phyloP scores from a whole-genome alignment of 23 tunicate species.

The Ascidia mentula region DNA sequence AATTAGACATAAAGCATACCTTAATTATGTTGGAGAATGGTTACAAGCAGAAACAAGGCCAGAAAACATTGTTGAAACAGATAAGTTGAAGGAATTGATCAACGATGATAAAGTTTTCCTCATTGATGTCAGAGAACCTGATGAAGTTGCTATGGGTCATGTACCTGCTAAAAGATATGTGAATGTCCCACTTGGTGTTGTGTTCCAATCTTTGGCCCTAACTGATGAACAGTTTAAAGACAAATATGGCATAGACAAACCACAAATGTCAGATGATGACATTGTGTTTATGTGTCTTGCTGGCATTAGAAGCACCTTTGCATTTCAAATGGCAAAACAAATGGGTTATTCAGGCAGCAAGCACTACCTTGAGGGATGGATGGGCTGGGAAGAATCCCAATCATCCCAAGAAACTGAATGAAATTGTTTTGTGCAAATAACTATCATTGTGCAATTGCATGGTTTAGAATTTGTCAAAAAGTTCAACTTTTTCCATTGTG shows the following conservation, averaged over 20 bases:
- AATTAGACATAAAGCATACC: no score
- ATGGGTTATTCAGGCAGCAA: slow-evolving; percentile 50
- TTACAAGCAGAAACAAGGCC: slow-evolving; percentile 23
- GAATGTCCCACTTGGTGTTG: slow-evolving; percentile 50
- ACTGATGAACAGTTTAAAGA: slow-evolving; percentile 55
- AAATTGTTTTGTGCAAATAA: no score
- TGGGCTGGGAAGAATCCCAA: slow-evolving; percentile 34
- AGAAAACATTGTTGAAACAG: slow-evolving; percentile 27
- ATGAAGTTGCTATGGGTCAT: slow-evolving; percentile 67
- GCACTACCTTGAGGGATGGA: slow-evolving; percentile 74
- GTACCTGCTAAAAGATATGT: slow-evolving; percentile 59
- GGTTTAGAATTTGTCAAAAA: no score
- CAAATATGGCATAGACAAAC: slow-evolving; percentile 43
- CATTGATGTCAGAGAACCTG: slow-evolving; percentile 73
- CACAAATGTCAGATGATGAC: slow-evolving; percentile 29
- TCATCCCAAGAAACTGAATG: neutral
- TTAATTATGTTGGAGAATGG: slow-evolving; percentile 10
- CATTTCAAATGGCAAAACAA: slow-evolving; percentile 47
- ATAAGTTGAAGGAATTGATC: slow-evolving; percentile 44
- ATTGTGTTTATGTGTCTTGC: slow-evolving; percentile 64
- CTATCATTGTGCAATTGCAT: no score
- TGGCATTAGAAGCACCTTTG: slow-evolving; percentile 69
- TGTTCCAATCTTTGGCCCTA: slow-evolving; percentile 45
- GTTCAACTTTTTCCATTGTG: no score
- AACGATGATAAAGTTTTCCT: slow-evolving; percentile 53